These are phyloP conservation scores for Neostethus bicornis DNA, from an alignment of 2,797 vertebrate species.

Conservation along the genomic window DNA sequence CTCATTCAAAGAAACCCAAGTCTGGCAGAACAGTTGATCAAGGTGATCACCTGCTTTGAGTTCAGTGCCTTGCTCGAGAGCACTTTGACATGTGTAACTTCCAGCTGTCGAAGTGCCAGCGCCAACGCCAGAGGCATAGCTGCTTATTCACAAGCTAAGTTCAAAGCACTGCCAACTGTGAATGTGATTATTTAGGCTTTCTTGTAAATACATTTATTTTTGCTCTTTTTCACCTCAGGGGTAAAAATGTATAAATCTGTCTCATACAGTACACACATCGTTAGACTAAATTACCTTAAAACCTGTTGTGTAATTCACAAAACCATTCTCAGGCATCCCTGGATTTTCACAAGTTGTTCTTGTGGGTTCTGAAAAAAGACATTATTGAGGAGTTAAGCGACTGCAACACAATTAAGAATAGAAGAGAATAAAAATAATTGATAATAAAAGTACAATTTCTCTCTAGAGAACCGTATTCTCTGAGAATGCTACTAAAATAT, in stretches of 20 bases:
- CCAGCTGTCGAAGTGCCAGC: not conserved
- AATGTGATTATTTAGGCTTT: not conserved
- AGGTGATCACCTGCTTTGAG: not conserved
- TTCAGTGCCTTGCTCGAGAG: conserved; percentile 4
- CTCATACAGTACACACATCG: not conserved
- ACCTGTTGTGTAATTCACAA: conserved; percentile 93
- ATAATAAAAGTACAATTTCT: conserved; percentile 45
- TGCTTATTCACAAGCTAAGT: too few species aligned
- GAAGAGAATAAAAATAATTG: conserved; percentile 40
- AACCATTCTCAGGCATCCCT: conserved; percentile 90
- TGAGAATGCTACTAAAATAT: conserved; percentile 33
- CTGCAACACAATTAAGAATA: conserved; percentile 35
- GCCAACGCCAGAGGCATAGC: not conserved
- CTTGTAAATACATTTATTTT: not conserved
- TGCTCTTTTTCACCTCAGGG: not conserved
- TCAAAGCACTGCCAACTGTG: not conserved
- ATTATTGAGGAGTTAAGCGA: conserved; percentile 43
- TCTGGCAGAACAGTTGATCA: conserved; percentile 8
- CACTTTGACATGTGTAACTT: conserved; percentile 2
- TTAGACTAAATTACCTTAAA: conserved; percentile 85
- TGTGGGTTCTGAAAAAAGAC: conserved; percentile 84
- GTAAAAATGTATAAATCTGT: not conserved
- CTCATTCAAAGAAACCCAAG: not conserved
- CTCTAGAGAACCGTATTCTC: conserved; percentile 33
- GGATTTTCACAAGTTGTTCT: conserved; percentile 93